Evolutionary conservation across 2,797 vertebrate genomes (phyloP).

Genomic region (Serranus cabrilla): DNA sequence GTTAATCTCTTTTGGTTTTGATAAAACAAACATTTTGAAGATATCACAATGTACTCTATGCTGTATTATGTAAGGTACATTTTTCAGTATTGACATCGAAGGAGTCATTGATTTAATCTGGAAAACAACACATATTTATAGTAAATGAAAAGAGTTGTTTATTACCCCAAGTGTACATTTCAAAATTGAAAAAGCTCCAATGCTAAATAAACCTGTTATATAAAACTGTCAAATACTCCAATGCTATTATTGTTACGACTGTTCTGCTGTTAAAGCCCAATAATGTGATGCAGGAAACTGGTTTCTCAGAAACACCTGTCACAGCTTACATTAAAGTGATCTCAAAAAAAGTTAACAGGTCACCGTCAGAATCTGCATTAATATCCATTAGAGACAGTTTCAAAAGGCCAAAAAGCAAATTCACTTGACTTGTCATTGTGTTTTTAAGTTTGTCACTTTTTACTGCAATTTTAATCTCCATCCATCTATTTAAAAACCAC

Average conservation of each 20-base stretch:
- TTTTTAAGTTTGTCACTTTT: neutral
- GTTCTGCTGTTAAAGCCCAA: neutral
- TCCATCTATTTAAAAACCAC: constrained; percentile 15
- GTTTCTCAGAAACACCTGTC: constrained; percentile 28
- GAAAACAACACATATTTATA: too few species aligned
- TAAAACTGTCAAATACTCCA: constrained; percentile 8
- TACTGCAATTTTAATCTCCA: constrained; percentile 4
- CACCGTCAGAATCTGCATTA: neutral
- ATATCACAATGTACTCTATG: too few species aligned
- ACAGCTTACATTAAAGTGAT: constrained; percentile 17
- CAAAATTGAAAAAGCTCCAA: neutral
- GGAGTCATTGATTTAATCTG: too few species aligned
- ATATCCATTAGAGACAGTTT: constrained; percentile 11
- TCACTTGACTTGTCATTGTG: neutral
- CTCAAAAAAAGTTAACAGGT: constrained; percentile 2
- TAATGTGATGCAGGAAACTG: constrained; percentile 2
- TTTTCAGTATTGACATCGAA: too few species aligned
- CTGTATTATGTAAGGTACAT: too few species aligned
- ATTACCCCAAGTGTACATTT: neutral
- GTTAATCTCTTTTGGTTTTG: too few species aligned
- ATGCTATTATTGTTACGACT: neutral
- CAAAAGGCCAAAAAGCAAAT: neutral
- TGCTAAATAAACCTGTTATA: neutral
- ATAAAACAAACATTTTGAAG: too few species aligned
- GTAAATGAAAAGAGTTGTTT: too few species aligned